These are phyloP conservation scores for Hestina assimilis DNA, from an alignment of 1,140 invertebrate genomes.

Conservation along the genomic window DNA sequence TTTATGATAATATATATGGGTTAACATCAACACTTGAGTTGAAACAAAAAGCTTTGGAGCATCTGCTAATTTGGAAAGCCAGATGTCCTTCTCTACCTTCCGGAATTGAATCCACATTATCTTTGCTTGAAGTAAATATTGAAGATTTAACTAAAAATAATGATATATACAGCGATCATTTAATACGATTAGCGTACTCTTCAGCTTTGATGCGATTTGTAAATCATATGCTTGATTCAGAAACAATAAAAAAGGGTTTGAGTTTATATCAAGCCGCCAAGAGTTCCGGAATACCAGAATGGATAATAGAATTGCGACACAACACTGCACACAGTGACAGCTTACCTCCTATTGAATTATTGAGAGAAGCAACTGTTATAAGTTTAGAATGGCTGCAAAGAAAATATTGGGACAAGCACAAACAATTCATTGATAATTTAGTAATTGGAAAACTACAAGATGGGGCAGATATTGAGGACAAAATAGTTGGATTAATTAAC, in stretches of 20 bases:
- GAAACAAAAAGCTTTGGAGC: constrained; percentile 73
- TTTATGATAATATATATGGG: constrained; percentile 79
- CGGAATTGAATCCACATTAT: constrained; percentile 83
- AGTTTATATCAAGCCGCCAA: constrained; percentile 80
- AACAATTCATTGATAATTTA: constrained; percentile 51
- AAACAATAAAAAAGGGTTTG: constrained; percentile 71
- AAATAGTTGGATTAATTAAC: constrained; percentile 52
- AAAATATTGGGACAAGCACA: constrained; percentile 73
- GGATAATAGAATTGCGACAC: constrained; percentile 83
- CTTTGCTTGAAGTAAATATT: constrained; percentile 80
- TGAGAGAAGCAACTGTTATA: constrained; percentile 78
- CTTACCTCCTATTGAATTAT: constrained; percentile 78
- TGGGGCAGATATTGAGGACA: constrained; percentile 33
- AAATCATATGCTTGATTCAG: constrained; percentile 80
- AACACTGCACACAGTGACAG: constrained; percentile 81
- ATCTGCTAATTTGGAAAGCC: constrained; percentile 81
- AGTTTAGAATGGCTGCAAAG: constrained; percentile 81
- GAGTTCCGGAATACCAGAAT: constrained; percentile 80
- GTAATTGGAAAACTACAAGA: constrained; percentile 30
- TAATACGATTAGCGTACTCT: constrained; percentile 80
- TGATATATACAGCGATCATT: constrained; percentile 55
- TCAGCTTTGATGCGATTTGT: constrained; percentile 82
- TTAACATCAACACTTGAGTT: constrained; percentile 47
- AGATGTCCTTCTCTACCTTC: constrained; percentile 82
- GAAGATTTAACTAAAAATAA: constrained; percentile 42